A percentile compares a stretch with the other conserved stretches of the same genome.
phyloP scores from a whole-genome alignment of 1,140 invertebrate genomes.

The Reticulitermes speratus region DNA sequence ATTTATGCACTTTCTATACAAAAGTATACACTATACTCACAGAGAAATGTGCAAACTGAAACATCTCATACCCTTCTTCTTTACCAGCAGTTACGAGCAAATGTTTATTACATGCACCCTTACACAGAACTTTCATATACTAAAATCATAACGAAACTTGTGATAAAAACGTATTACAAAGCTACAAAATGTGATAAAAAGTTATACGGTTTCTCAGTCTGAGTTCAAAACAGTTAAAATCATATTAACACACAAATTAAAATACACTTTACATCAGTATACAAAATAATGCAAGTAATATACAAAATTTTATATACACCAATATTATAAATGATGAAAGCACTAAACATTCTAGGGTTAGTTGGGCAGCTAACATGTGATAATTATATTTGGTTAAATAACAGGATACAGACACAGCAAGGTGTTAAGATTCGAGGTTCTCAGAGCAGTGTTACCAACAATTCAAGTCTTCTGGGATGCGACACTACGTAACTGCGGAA shows the following conservation, averaged over 20 bases:
- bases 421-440: too few species aligned
- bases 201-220: neutral
- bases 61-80: neutral
- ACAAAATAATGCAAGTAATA: neutral
- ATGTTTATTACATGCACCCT: neutral
- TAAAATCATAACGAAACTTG: neutral
- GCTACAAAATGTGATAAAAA: neutral
- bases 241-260: neutral
- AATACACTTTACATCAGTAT: neutral
- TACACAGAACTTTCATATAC: neutral
- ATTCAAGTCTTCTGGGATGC: too few species aligned
- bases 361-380: neutral
- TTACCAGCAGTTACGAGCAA: neutral
- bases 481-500: too few species aligned
- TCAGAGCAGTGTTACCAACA: too few species aligned
- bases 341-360: neutral
- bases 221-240: neutral
- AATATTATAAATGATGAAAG: neutral
- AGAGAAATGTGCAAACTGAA: neutral
- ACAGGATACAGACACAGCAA: neutral
- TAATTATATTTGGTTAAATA: constrained; percentile 5
- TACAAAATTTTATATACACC: neutral
- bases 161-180: neutral
- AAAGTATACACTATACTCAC: neutral
- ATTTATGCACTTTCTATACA: neutral